Evolutionary conservation across 1,140 invertebrate species (phyloP).

Genomic region (Temnothorax curvispinosus): DNA sequence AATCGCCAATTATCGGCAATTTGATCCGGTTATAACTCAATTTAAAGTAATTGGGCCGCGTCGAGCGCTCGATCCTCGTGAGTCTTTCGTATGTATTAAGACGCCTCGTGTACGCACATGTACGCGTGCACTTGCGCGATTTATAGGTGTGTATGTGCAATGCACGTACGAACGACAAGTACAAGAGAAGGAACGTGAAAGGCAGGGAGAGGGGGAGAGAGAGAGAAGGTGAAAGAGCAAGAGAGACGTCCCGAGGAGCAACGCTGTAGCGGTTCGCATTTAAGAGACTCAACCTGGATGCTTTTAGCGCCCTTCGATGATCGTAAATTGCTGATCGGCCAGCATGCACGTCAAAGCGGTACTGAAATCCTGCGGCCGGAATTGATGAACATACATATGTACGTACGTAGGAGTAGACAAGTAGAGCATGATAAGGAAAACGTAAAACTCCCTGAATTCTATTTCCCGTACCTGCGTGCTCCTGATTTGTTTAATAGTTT

Average conservation of each 20-base stretch:
- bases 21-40: conserved; percentile 83
- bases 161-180: conserved; percentile 21
- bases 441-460: conserved; percentile 2
- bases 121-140: neutral
- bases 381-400: conserved; percentile 14
- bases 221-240: neutral
- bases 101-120: conserved; percentile 18
- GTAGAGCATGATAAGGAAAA: neutral
- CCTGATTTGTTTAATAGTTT: neutral
- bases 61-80: conserved; percentile 30
- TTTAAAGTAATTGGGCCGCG: conserved; percentile 81
- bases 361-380: conserved; percentile 16
- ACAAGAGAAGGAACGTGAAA: conserved; percentile 14
- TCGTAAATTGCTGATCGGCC: conserved; percentile 74
- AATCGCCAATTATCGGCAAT: conserved; percentile 82
- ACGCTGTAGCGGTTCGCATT: conserved; percentile 16
- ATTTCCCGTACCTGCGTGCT: neutral
- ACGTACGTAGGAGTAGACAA: neutral
- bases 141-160: conserved; percentile 13
- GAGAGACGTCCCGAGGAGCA: conserved; percentile 49
- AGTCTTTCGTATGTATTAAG: conserved; percentile 54
- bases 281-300: conserved; percentile 26
- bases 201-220: neutral
- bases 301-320: conserved; percentile 74
- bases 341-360: conserved; percentile 39